A percentile compares a stretch with the other conserved stretches of the same genome.
phyloP scores from a whole-genome alignment of 1,140 invertebrate genomes.

The Drosophila dunni region DNA sequence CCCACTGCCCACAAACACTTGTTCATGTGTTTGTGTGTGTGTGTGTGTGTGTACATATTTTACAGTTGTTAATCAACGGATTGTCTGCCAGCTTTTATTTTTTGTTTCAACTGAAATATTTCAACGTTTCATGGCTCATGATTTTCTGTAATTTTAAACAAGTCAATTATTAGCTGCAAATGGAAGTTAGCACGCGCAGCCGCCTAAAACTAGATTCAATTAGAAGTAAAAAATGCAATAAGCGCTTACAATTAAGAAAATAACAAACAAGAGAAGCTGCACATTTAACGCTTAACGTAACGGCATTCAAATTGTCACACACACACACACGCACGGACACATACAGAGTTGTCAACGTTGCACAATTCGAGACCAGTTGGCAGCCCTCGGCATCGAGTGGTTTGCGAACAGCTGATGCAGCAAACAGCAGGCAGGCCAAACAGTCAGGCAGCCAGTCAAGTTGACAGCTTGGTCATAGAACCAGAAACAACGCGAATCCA shows the following conservation, averaged over 20 bases:
- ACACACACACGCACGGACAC: too few species aligned
- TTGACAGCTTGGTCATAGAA: slow-evolving; percentile 48
- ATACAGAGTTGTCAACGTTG: slow-evolving; percentile 22
- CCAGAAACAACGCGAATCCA: slow-evolving; percentile 40
- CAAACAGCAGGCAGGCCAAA: slow-evolving; percentile 25
- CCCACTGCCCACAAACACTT: slow-evolving; percentile 11
- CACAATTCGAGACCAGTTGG: slow-evolving; percentile 33
- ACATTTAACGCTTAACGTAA: not conserved
- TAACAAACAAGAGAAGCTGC: not conserved
- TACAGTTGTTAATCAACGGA: slow-evolving; percentile 70
- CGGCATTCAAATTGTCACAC: slow-evolving; percentile 5
- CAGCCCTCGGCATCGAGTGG: slow-evolving; percentile 20
- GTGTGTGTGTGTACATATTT: slow-evolving; percentile 29
- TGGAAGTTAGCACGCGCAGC: slow-evolving; percentile 55
- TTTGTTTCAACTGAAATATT: slow-evolving; percentile 13
- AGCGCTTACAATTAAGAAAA: not conserved
- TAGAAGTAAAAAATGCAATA: slow-evolving; percentile 3
- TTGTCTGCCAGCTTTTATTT: slow-evolving; percentile 18
- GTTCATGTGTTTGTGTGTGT: slow-evolving; percentile 22
- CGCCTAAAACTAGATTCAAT: slow-evolving; percentile 18
- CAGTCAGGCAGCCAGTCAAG: slow-evolving; percentile 28
- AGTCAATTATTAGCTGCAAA: slow-evolving; percentile 73
- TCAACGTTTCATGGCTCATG: slow-evolving; percentile 68
- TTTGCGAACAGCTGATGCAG: slow-evolving; percentile 40
- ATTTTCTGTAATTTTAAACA: slow-evolving; percentile 73